A percentile compares a stretch with the other conserved stretches of the same genome.
These are phyloP conservation scores for Lutraria rhynchaena DNA, from an alignment of 1,140 invertebrate species.

Conservation along the genomic window DNA sequence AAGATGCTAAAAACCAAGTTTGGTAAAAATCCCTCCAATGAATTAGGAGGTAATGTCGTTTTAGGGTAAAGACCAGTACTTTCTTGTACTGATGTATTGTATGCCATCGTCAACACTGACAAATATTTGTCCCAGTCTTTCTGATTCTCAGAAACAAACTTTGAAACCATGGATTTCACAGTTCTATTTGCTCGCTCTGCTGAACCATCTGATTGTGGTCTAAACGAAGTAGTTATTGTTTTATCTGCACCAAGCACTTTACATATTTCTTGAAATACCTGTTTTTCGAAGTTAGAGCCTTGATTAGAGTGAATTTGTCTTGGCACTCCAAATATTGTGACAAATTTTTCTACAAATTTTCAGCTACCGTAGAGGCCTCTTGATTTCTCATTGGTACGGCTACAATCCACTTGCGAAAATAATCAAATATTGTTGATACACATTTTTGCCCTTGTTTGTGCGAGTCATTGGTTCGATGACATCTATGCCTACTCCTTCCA, in stretches of 20 bases:
- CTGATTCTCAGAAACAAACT: constrained; percentile 62
- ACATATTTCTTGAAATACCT: constrained; percentile 60
- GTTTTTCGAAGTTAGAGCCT: constrained; percentile 66
- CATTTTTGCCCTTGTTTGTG: constrained; percentile 63
- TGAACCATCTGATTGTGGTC: constrained; percentile 72
- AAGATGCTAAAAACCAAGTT: too few species aligned
- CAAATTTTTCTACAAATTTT: constrained; percentile 13
- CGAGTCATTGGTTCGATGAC: constrained; percentile 65
- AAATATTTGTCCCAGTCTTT: constrained; percentile 68
- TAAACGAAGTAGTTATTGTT: constrained; percentile 62
- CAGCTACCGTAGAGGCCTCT: constrained; percentile 1
- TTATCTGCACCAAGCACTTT: constrained; percentile 59
- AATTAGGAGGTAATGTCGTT: too few species aligned
- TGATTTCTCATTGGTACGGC: constrained; percentile 37
- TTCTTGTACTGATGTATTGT: constrained; percentile 27
- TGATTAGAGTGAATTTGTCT: constrained; percentile 38
- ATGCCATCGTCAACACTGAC: neutral
- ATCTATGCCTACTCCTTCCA: constrained; percentile 63
- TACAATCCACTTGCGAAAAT: constrained; percentile 61
- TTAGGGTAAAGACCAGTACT: constrained; percentile 53
- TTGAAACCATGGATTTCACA: constrained; percentile 63
- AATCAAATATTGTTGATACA: constrained; percentile 52
- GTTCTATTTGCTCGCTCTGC: constrained; percentile 66
- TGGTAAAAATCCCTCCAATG: too few species aligned
- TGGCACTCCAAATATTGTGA: constrained; percentile 69